A percentile compares a stretch with the other conserved stretches of the same genome.
Conservation (phyloP, 2,113 vertebrate genomes). For the Strix uralensis region DNA sequence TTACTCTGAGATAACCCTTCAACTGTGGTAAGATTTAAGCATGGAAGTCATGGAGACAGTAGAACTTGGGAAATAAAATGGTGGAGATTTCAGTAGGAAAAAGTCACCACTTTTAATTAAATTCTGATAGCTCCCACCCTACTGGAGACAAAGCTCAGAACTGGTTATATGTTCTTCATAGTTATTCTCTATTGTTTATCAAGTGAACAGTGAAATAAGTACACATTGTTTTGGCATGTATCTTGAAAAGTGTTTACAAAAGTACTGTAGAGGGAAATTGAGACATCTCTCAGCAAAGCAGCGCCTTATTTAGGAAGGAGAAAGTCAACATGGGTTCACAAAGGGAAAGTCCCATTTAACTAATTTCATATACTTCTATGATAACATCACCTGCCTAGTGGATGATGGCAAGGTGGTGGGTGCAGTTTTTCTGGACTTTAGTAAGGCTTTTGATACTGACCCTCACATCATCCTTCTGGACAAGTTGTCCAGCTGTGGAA, state of each 20-base stretch:
- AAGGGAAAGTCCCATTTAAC: not conserved
- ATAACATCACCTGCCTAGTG: not conserved
- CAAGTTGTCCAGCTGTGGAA: not conserved
- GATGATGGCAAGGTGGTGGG: not conserved
- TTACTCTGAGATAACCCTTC: not conserved
- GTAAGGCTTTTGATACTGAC: not conserved
- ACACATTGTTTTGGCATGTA: not conserved
- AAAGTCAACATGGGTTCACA: not conserved
- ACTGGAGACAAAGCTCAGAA: not conserved
- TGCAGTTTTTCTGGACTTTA: not conserved
- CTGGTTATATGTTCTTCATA: not conserved
- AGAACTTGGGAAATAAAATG: not conserved
- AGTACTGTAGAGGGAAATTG: not conserved
- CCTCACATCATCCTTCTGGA: not conserved
- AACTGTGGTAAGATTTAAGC: not conserved
- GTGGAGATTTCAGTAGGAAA: not conserved
- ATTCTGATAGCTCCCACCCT: not conserved
- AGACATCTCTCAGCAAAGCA: not conserved
- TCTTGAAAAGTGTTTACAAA: not conserved
- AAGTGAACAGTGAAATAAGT: not conserved
- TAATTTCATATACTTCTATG: not conserved
- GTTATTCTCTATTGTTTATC: not conserved
- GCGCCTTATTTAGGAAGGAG: not conserved
- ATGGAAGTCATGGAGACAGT: not conserved
- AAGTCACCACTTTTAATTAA: not conserved